Evolutionary conservation across 2,888 invertebrate genomes (phyloP).

Genomic region (Andricus curvator): DNA sequence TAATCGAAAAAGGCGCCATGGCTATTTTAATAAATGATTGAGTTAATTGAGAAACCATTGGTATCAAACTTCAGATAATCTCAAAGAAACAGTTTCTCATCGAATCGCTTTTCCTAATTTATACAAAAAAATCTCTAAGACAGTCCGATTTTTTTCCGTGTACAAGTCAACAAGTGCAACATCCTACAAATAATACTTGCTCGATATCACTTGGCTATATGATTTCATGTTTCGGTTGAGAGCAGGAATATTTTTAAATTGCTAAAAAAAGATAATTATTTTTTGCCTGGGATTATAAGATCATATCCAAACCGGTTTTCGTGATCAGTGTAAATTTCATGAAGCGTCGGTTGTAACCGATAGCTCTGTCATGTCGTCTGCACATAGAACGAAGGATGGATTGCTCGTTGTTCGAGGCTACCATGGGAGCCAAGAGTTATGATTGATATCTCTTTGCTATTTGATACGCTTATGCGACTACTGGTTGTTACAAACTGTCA

Average conservation of each 20-base stretch:
- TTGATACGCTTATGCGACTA: slow-evolving; percentile 37
- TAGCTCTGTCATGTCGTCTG: slow-evolving; percentile 61
- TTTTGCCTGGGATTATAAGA: slow-evolving; percentile 44
- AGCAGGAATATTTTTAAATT: not conserved
- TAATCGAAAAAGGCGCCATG: too few species aligned
- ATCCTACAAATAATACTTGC: not conserved
- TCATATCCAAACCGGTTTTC: slow-evolving; percentile 62
- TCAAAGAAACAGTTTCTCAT: too few species aligned
- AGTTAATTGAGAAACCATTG: too few species aligned
- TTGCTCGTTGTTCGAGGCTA: slow-evolving; percentile 37
- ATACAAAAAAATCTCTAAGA: too few species aligned
- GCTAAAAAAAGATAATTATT: not conserved
- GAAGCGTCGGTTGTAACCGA: slow-evolving; percentile 66
- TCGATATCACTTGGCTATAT: slow-evolving; percentile 12
- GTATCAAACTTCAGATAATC: too few species aligned
- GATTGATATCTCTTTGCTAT: slow-evolving; percentile 62
- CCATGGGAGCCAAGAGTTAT: slow-evolving; percentile 30
- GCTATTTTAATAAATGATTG: too few species aligned
- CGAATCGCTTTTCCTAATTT: too few species aligned
- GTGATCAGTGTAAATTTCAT: slow-evolving; percentile 60
- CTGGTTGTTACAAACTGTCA: slow-evolving; percentile 26
- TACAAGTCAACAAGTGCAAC: not conserved
- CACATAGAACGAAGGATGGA: slow-evolving; percentile 37
- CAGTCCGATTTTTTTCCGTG: too few species aligned
- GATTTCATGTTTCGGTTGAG: slow-evolving; percentile 20